These are phyloP conservation scores for Panagrolaimus sp. DNA, from an alignment of 1,140 invertebrate genomes.

Conservation along the genomic window DNA sequence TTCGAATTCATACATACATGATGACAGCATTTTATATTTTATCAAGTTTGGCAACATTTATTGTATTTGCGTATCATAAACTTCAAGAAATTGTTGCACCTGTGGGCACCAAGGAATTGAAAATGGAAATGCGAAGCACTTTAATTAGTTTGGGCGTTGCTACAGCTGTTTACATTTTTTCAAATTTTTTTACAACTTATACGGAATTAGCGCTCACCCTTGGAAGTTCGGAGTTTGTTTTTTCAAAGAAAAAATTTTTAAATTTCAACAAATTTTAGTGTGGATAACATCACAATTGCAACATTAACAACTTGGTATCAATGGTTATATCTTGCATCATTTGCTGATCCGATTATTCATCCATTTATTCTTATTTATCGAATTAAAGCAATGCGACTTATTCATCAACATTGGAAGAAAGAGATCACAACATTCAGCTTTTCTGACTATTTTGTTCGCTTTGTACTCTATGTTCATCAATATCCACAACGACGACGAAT, in stretches of 20 bases:
- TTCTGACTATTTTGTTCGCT: background rate
- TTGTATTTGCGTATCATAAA: slow-evolving; percentile 8
- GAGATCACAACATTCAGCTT: background rate
- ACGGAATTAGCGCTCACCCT: background rate
- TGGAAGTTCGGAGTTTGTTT: background rate
- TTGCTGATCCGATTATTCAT: background rate
- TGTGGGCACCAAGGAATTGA: background rate
- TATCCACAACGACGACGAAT: too few relatives aligned
- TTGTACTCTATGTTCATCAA: background rate
- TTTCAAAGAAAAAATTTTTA: background rate
- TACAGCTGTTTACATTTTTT: background rate
- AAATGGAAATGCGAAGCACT: background rate
- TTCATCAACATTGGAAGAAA: background rate
- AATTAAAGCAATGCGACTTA: background rate
- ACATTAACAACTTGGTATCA: background rate
- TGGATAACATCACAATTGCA: background rate
- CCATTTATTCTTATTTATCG: background rate
- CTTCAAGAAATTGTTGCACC: background rate
- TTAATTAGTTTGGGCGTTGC: background rate
- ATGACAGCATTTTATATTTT: background rate
- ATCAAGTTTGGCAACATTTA: background rate
- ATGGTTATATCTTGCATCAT: slow-evolving; percentile 1
- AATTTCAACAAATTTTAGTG: background rate
- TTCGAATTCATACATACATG: background rate
- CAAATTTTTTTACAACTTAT: background rate